Base-by-base conservation (phyloP, 2,797 vertebrate species). In the Acipenser ruthenus region DNA sequence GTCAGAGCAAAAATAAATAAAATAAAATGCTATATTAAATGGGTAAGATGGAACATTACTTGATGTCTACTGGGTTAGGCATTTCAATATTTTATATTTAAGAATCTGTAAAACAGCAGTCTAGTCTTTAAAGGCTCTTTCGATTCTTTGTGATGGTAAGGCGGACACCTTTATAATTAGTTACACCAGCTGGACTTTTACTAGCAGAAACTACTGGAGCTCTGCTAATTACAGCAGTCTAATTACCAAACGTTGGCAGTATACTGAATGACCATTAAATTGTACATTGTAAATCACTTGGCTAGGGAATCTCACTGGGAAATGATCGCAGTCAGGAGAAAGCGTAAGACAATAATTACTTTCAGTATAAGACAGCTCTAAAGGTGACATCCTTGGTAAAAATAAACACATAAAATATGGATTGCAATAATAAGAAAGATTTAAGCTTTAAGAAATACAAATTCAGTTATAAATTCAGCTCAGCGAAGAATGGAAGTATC, bases 131-230 rank as follows among this genome's bases (percentile, higher is more conserved):
- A 37, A 37, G 23, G 15, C 67, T 49, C 70, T 69, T 60, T 15
- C 12, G 62, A 70, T 60, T 74, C 68, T 66, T 65, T 70, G 18
- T 68, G 67, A 61, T 71, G 72, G 68, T 68, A 61, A 55, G 66
- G 47, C 72, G 68, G 71, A 70, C 72, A 72, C 74, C 71, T 70
- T 79, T 67, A 74, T 76, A 78, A 75, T 82, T 76, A 79, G 76
- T 73, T 66, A 71, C 71, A 73, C 73, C 77, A 80, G 76, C 79
- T 78, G 79, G 74, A 70, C 73, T 74, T 79, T 79, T 74, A 80
- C 73, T 73, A 70, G 69, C 66, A 58, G 67, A 51, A 74, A 65
- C 75, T 75, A 72, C 65, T 69, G 69, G 71, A 77, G 74, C 76
- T 75, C 62, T 49, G 71, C 79, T 80, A 80, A 79, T 81, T 77